Percentiles rank a stretch among this genome's conserved stretches.
These are phyloP conservation scores for Galeruca laticollis DNA, from an alignment of 2,888 invertebrate genomes.

Conservation along the genomic window DNA sequence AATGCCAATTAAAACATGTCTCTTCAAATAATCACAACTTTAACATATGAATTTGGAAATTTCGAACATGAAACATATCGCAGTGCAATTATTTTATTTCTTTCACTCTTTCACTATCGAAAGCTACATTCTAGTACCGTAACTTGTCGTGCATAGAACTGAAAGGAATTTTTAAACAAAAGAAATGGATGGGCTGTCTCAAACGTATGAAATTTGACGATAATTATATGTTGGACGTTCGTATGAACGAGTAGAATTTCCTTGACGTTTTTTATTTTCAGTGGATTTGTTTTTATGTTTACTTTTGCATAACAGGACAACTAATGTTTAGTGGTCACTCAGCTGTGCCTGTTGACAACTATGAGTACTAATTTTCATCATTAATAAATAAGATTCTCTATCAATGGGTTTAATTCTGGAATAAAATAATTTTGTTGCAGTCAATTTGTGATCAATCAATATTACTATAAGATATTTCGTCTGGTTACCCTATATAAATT, in stretches of 20 bases:
- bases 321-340: slow-evolving; percentile 24
- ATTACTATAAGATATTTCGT: no score
- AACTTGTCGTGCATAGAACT: slow-evolving; percentile 4
- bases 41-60: no score
- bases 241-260: slow-evolving; percentile 20
- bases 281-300: slow-evolving; percentile 18
- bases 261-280: slow-evolving; percentile 17
- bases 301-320: slow-evolving; percentile 31
- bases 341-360: slow-evolving; percentile 17
- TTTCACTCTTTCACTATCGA: not conserved
- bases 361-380: not conserved
- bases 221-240: slow-evolving; percentile 21
- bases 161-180: not conserved
- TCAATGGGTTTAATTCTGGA: not conserved
- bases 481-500: no score
- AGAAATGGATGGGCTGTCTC: slow-evolving; percentile 16
- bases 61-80: no score
- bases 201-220: slow-evolving; percentile 14
- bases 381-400: not conserved
- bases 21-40: no score
- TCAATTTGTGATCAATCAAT: not conserved
- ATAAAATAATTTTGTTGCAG: not conserved
- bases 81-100: not conserved
- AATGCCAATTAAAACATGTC: no score
- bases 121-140: not conserved